These are phyloP conservation scores for Microctonus brassicae DNA, from an alignment of 2,888 invertebrate genomes.

Conservation along the genomic window DNA sequence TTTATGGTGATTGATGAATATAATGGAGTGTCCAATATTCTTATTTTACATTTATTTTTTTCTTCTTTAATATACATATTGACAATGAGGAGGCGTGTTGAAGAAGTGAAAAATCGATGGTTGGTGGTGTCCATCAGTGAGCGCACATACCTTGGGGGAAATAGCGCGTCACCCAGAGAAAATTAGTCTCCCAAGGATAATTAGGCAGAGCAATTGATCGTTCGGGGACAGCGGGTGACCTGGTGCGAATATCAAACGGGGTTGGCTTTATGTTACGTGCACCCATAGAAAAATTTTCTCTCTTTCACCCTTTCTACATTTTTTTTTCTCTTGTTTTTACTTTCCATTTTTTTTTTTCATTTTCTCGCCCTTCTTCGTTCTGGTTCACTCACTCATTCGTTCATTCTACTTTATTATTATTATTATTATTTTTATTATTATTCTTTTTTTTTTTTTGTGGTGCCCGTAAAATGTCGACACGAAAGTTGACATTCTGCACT, in stretches of 20 bases:
- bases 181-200: constrained; percentile 64
- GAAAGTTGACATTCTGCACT: constrained; percentile 47
- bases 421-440: neutral
- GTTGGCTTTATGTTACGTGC: constrained; percentile 35
- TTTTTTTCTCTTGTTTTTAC: no score
- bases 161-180: constrained; percentile 43
- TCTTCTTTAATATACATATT: neutral
- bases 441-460: constrained; percentile 16
- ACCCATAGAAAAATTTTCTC: constrained; percentile 36
- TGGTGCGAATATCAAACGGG: constrained; percentile 60
- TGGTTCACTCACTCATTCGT: constrained; percentile 23
- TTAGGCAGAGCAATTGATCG: constrained; percentile 64
- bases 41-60: neutral
- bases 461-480: constrained; percentile 39
- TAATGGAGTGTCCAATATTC: neutral
- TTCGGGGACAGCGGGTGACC: constrained; percentile 44
- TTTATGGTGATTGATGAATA: constrained; percentile 1
- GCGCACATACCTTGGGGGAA: constrained; percentile 15
- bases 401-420: constrained; percentile 15
- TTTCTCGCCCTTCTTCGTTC: constrained; percentile 3
- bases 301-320: constrained; percentile 28
- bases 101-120: constrained; percentile 34
- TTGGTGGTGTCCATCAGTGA: neutral
- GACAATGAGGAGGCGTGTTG: neutral
- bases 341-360: constrained; percentile 30